These are phyloP conservation scores for Eulacestoma nigropectus DNA, from an alignment of 2,113 vertebrate genomes.

Conservation along the genomic window DNA sequence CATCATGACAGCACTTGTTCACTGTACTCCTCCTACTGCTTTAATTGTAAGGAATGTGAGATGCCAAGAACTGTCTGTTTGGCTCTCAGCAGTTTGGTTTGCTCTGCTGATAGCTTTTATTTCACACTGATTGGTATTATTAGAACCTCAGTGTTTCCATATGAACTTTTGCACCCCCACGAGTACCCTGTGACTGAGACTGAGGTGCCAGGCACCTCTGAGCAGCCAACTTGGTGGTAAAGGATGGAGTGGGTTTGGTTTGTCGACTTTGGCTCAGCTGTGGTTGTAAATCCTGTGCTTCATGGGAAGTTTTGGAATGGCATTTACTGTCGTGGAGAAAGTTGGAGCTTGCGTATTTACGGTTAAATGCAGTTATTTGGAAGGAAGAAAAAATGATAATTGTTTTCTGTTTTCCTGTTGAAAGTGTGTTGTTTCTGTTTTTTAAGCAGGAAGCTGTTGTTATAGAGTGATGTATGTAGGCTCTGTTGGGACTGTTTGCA, in stretches of 20 bases:
- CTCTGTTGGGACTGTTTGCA: background rate
- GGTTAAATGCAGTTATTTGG: background rate
- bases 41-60: background rate
- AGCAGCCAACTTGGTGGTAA: background rate
- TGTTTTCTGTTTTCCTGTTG: background rate
- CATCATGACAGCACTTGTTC: conserved; percentile 29
- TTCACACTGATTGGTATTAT: background rate
- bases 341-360: background rate
- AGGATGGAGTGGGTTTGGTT: background rate
- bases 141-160: background rate
- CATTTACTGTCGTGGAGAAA: background rate
- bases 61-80: background rate
- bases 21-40: background rate
- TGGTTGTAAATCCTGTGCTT: background rate
- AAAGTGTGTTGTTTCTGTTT: conserved; percentile 8
- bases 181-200: background rate
- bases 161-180: background rate
- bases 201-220: background rate
- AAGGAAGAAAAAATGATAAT: background rate
- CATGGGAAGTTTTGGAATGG: background rate
- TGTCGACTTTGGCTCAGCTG: background rate
- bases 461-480: background rate
- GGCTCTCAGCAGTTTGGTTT: background rate
- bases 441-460: conserved; percentile 8
- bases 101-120: background rate